Conservation (phyloP, 2,797 vertebrate genomes). For the Smutsia gigantea region DNA sequence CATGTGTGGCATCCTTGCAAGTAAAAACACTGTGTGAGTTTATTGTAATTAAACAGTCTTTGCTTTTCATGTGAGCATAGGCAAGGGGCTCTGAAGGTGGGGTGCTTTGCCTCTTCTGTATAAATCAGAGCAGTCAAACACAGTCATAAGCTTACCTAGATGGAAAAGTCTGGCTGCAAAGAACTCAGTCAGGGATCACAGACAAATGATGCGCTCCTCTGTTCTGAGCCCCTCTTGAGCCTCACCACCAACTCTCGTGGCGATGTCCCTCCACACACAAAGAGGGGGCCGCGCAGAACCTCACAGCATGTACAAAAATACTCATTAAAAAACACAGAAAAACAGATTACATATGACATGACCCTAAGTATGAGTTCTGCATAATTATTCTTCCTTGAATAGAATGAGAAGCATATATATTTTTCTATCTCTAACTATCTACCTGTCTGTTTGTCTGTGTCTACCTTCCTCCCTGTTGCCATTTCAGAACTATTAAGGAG, state of each 20-base stretch:
- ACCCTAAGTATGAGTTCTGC: background rate
- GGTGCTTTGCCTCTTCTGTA: background rate
- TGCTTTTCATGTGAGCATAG: background rate
- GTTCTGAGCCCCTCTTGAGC: background rate
- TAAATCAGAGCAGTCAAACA: background rate
- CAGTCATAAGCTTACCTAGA: background rate
- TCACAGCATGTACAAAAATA: background rate
- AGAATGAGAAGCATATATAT: background rate
- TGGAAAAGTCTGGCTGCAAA: background rate
- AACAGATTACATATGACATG: background rate
- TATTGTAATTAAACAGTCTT: conserved; percentile 66
- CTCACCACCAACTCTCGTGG: background rate
- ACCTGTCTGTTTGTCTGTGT: background rate
- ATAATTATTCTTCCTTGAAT: background rate
- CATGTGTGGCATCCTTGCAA: rapidly evolving
- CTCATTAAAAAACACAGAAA: background rate
- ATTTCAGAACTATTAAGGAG: background rate
- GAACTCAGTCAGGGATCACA: too few species aligned
- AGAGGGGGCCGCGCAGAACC: background rate
- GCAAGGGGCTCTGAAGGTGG: background rate
- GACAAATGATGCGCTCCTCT: too few species aligned
- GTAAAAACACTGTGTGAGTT: background rate
- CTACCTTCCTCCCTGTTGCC: background rate
- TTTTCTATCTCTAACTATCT: background rate
- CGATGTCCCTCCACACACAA: background rate